phyloP scores from a whole-genome alignment of 2,113 vertebrate species.

The Thermophis baileyi region DNA sequence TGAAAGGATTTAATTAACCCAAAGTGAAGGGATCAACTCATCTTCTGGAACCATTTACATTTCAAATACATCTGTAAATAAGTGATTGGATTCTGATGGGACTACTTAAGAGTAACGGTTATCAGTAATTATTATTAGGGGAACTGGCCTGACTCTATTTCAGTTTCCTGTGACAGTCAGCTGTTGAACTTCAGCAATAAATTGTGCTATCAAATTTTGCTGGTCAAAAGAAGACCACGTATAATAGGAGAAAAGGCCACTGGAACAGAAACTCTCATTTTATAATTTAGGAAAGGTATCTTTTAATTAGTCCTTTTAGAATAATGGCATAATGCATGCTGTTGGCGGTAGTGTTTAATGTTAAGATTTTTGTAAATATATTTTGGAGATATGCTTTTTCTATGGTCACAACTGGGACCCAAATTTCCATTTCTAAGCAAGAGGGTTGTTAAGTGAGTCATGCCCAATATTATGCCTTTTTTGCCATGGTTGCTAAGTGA shows the following conservation, averaged over 20 bases:
- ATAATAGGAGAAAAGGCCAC: neutral
- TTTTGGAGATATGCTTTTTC: neutral
- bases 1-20: constrained; percentile 67
- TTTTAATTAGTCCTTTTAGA: neutral
- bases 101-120: neutral
- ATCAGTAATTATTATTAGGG: neutral
- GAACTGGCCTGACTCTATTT: neutral
- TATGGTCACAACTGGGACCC: too few species aligned
- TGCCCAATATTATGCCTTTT: too few species aligned
- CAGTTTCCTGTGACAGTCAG: neutral
- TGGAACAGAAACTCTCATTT: neutral
- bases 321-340: neutral
- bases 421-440: too few species aligned
- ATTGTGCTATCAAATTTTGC: neutral
- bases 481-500: too few species aligned
- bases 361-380: neutral
- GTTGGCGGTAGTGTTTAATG: neutral
- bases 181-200: neutral
- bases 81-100: neutral
- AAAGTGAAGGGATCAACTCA: constrained; percentile 58
- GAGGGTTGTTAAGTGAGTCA: too few species aligned
- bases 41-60: constrained; percentile 55
- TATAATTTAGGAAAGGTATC: neutral
- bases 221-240: neutral
- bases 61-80: constrained; percentile 58